A percentile compares a stretch with the other conserved stretches of the same genome.
phyloP scores from a whole-genome alignment of 2,797 vertebrate species.

The Cichlasoma orientale region DNA sequence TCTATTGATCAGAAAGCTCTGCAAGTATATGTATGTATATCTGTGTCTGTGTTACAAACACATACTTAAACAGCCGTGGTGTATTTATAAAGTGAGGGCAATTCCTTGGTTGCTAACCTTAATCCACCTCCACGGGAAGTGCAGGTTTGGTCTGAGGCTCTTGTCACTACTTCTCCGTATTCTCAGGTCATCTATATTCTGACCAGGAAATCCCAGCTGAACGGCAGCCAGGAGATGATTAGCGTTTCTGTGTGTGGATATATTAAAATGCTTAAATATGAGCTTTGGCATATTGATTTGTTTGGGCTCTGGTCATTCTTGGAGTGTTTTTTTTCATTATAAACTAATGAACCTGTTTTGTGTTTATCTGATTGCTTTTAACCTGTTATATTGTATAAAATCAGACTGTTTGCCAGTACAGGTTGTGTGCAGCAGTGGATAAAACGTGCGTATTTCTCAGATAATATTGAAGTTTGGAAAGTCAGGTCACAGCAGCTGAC shows the following conservation, averaged over 20 bases:
- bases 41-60: neutral
- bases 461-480: neutral
- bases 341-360: neutral
- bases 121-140: constrained; percentile 65
- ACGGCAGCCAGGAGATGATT: constrained; percentile 19
- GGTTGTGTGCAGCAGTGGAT: neutral
- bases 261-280: constrained; percentile 12
- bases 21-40: neutral
- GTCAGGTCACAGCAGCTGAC: constrained; percentile 19
- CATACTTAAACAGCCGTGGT: neutral
- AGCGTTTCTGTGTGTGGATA: constrained; percentile 15
- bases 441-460: neutral
- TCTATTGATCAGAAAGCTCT: neutral
- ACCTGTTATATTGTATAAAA: neutral
- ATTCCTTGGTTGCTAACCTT: constrained; percentile 69
- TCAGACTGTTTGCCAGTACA: neutral
- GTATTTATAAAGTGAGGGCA: constrained; percentile 36
- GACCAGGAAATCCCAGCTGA: constrained; percentile 38
- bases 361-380: neutral
- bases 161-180: constrained; percentile 38
- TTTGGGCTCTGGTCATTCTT: neutral
- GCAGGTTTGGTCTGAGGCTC: constrained; percentile 32
- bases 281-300: constrained; percentile 29
- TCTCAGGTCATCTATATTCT: constrained; percentile 54
- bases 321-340: neutral